A percentile compares a stretch with the other conserved stretches of the same genome.
Conservation (phyloP, 2,797 vertebrate genomes). For the Falco concolor region DNA sequence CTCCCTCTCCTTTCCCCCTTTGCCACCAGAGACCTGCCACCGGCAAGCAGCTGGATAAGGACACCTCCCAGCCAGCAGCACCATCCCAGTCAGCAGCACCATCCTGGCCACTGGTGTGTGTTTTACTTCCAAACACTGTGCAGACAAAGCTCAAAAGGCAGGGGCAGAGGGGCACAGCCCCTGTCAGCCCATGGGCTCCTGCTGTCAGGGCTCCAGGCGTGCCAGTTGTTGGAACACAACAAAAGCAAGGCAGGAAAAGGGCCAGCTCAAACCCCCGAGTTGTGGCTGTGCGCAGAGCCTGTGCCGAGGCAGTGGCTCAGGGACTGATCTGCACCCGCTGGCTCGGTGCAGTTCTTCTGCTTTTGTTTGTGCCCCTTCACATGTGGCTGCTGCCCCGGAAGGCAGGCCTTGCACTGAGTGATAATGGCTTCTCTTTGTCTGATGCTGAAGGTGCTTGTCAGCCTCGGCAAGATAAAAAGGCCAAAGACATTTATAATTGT, state of each 20-base stretch:
- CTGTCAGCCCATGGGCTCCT: neutral
- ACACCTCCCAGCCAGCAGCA: no score
- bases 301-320: neutral
- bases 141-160: neutral
- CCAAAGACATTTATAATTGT: conserved; percentile 41
- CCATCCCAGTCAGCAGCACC: neutral
- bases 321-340: neutral
- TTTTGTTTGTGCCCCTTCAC: neutral
- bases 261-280: neutral
- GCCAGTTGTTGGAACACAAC: neutral
- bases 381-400: conserved; percentile 11
- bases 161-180: neutral
- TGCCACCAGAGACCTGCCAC: neutral
- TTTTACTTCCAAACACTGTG: neutral
- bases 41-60: neutral
- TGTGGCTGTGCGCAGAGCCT: neutral
- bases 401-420: neutral
- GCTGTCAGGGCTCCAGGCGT: rapidly evolving
- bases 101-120: neutral
- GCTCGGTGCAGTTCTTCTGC: neutral
- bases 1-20: neutral
- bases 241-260: neutral
- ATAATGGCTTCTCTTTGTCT: conserved; percentile 49
- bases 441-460: conserved; percentile 36
- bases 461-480: conserved; percentile 30